Evolutionary conservation across 2,797 vertebrate genomes (phyloP).

Genomic region (Sciaenops ocellatus): DNA sequence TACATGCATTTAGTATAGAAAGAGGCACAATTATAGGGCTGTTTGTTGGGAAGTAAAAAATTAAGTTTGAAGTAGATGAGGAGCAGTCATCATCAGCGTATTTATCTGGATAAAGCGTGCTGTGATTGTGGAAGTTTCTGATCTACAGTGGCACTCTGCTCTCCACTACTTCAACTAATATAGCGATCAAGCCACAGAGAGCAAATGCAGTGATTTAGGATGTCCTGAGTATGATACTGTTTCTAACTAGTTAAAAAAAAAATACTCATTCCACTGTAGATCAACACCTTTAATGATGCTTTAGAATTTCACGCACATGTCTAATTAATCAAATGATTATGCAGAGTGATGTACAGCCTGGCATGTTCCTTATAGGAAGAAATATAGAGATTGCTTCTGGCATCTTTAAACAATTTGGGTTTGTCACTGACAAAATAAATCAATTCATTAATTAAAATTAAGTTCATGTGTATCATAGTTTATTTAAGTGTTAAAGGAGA

Average conservation of each 20-base stretch:
- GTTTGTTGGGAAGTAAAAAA: constrained; percentile 86
- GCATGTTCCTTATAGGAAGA: constrained; percentile 44
- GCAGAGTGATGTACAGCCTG: constrained; percentile 54
- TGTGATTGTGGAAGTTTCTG: constrained; percentile 89
- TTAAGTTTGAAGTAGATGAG: constrained; percentile 19
- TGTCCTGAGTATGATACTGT: constrained; percentile 24
- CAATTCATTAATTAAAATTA: constrained; percentile 86
- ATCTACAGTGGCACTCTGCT: constrained; percentile 46
- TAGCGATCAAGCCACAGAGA: constrained; percentile 25
- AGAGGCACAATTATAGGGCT: constrained; percentile 91
- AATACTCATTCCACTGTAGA: constrained; percentile 46
- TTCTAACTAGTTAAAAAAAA: constrained; percentile 51
- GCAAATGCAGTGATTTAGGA: constrained; percentile 20
- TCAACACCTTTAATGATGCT: constrained; percentile 59
- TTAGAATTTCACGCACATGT: constrained; percentile 62
- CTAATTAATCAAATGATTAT: constrained; percentile 60
- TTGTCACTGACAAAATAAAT: constrained; percentile 83
- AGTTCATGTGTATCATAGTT: constrained; percentile 78
- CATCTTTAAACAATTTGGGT: constrained; percentile 68
- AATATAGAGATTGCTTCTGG: constrained; percentile 72
- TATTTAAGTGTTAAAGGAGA: constrained; percentile 84
- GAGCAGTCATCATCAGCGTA: constrained; percentile 22
- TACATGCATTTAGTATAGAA: constrained; percentile 90
- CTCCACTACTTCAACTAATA: constrained; percentile 19
- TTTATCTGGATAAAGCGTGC: constrained; percentile 86